Evolutionary conservation across 2,113 vertebrate genomes (phyloP), one percentile per base, ranked within the genome.

Genomic region (Colossoma macropomum): DNA sequence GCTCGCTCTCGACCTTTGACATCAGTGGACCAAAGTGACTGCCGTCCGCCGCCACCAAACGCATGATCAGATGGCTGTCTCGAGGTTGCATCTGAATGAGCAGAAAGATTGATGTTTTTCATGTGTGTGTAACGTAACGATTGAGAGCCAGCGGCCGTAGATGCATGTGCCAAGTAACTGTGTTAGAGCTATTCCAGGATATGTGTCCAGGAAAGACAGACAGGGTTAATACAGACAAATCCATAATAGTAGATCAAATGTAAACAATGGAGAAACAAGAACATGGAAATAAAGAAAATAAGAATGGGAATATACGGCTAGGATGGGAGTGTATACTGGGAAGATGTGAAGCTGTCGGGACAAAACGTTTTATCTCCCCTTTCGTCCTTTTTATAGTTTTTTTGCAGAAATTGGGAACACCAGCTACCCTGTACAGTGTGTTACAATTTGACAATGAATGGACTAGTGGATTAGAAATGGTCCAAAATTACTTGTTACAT

Each of bases 1-100:
- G 90, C 90, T 88, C 87, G 89, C 88, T 92, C 88, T 85, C 90
- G 90, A 94, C 93, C 93, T 93, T 91, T 94, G 92, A 92, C 92
- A 92, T 87, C 81, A 81, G 88, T 88, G 41, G 50, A 79, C 45
- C 30, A 74, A 74, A 65, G 60, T 66, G 72, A 71, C 54, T 38
- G 48, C 68, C 65, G 59, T 85, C 63, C 65, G 65, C 38, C 30
- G 45, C 69, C 23, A 25, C 72, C 38, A 77, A 72, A 88, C 86
- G 72, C 82, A 86, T 87, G 81, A 92, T 92, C 89, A 89, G 83
- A 87, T 89, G 86, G 90, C 87, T 90, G 89, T 90, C 86, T 90
- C 90, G 87, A 70, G 82, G 88, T 86, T 90, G 25, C 23, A 59
- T 82, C 69, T 75, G 17, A 86, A 76, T 80, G 25, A 79, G 79